Evolutionary conservation across 2,113 vertebrate genomes (phyloP), one percentile per base, ranked within the genome.

Genomic region (Nyctereutes procyonoides): DNA sequence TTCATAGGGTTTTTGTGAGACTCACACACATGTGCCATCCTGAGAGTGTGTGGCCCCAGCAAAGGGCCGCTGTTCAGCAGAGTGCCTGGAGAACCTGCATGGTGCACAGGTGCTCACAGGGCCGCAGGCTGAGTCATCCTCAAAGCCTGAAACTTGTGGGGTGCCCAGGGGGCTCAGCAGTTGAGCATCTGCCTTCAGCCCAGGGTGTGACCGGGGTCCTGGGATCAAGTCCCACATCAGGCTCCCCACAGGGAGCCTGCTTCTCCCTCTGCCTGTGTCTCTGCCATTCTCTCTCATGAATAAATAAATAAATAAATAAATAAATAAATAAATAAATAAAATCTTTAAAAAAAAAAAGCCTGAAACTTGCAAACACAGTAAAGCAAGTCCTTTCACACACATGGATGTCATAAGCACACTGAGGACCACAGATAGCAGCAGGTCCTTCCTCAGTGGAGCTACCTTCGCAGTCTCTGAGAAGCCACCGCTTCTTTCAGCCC

Each of bases 21-120:
- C 48, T 26, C 20, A 28, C 60, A 35, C 9, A 17, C 5, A 12
- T 1, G 24, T 11, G 14, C 32, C 71, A 5, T 30, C 35, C 20
- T 10, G 28, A 74, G 43, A 58, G 28, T 65, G 14, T 48, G 17
- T 38, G 56, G 73, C 7, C n/a, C n/a, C 65, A 81, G 56, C 3
- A 10, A 20, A 86, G 0, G 26, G 63, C 60, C 51, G 35, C 14
- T 6, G 6, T 11, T 26, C n/a, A 10, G 48, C 26, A 0, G 16
- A 1, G 9, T 17, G 71, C 87, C 38, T 12, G 7, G 38, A 77
- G 48, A 38, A 6, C n/a, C 30, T 0, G 2, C 13, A 28, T 7
- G n/a, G 3, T 15, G n/a, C 56, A 17, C 2, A 51, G 1, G 2
- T 5, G 9, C 2, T 19, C 63, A 28, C 17, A 13, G 28, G 22